phyloP scores from a whole-genome alignment of 1,140 invertebrate species.

The Sitophilus oryzae region DNA sequence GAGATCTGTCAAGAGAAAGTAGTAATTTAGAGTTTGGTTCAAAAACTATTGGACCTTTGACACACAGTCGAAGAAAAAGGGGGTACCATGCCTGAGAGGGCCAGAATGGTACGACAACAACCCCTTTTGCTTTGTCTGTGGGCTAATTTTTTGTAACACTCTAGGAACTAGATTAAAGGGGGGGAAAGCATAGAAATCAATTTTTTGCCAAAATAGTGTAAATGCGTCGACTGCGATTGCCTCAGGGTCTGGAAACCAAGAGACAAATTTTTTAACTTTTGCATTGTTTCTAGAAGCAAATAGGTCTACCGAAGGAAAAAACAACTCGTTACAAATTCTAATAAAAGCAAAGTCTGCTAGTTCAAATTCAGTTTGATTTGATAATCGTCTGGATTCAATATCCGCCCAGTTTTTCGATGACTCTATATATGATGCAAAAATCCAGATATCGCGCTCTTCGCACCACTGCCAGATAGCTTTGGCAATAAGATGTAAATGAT shows the following conservation, averaged over 20 bases:
- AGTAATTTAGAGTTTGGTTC: background rate
- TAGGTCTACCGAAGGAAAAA: background rate
- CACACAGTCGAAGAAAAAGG: background rate
- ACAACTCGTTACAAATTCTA: background rate
- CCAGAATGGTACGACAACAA: background rate
- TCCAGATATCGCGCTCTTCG: constrained; percentile 34
- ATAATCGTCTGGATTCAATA: constrained; percentile 20
- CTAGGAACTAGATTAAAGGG: background rate
- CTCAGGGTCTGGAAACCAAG: background rate
- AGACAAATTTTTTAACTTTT: background rate
- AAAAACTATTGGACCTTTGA: background rate
- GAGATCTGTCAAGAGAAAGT: background rate
- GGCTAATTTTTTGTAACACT: background rate
- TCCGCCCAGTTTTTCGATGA: constrained; percentile 38
- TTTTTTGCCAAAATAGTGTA: background rate
- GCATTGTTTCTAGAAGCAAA: background rate
- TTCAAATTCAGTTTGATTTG: constrained; percentile 9
- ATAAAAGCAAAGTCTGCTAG: no score
- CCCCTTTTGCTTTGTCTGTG: no score
- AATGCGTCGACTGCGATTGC: background rate
- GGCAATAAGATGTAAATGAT: constrained; percentile 32
- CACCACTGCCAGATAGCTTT: constrained; percentile 41
- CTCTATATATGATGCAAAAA: constrained; percentile 41
- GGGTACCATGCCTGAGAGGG: background rate
- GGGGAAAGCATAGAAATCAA: background rate